Conservation (phyloP, 2,113 vertebrate species). For the Sebastes schlegelii region DNA sequence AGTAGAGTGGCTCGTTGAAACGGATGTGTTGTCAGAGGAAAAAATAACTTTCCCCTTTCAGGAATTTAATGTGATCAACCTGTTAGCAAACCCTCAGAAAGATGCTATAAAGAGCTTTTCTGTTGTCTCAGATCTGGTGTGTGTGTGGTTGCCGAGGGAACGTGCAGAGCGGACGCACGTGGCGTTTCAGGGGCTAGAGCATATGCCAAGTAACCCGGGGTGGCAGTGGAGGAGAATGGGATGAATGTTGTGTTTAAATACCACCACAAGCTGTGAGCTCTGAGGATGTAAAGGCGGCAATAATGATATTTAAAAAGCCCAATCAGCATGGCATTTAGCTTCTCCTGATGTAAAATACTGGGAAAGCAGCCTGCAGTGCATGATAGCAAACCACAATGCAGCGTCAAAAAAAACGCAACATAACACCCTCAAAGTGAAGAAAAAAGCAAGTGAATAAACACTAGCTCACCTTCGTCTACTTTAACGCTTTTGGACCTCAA, state of each 20-base stretch:
- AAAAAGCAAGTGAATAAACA: not conserved
- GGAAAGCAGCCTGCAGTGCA: constrained; percentile 3
- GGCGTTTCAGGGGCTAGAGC: not conserved
- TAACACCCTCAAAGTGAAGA: not conserved
- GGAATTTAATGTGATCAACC: constrained; percentile 22
- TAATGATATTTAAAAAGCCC: not conserved
- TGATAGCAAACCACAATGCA: not conserved
- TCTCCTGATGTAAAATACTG: not conserved
- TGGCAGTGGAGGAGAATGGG: no score
- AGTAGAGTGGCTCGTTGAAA: not conserved
- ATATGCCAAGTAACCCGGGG: constrained; percentile 14
- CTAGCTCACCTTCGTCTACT: not conserved
- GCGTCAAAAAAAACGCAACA: not conserved
- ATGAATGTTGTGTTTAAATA: constrained; percentile 44
- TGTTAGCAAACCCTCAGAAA: constrained; percentile 10
- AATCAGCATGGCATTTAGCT: constrained; percentile 39
- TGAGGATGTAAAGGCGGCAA: constrained; percentile 12
- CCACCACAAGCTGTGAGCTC: constrained; percentile 53
- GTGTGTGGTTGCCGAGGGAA: not conserved
- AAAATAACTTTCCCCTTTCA: not conserved
- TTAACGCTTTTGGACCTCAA: not conserved
- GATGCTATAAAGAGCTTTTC: constrained; percentile 5
- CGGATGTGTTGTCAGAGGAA: not conserved
- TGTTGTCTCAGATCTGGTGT: constrained; percentile 1
- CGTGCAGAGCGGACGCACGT: constrained; percentile 13